Evolutionary conservation across 2,888 invertebrate species (phyloP).

Genomic region (Agrypnus murinus): DNA sequence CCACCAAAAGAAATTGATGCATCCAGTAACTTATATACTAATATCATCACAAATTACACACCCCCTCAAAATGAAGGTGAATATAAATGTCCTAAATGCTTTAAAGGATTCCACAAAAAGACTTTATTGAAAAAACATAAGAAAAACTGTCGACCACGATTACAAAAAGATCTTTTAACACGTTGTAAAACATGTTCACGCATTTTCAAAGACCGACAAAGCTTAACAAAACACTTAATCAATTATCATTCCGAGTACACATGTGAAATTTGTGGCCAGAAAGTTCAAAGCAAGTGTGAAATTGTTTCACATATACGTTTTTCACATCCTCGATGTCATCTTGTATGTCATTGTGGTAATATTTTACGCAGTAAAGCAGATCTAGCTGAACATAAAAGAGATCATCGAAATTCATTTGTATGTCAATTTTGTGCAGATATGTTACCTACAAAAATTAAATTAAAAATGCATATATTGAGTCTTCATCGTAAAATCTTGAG

Average conservation of each 20-base stretch:
- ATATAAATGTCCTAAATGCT: conserved; percentile 74
- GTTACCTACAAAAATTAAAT: conserved; percentile 74
- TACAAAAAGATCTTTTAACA: conserved; percentile 74
- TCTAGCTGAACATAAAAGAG: conserved; percentile 72
- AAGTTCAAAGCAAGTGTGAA: conserved; percentile 74
- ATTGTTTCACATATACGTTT: conserved; percentile 76
- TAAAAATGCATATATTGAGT: conserved; percentile 76
- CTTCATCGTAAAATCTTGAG: conserved; percentile 75
- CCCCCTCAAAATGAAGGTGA: conserved; percentile 71
- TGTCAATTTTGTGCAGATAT: conserved; percentile 77
- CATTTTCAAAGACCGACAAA: conserved; percentile 75
- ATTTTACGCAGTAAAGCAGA: conserved; percentile 74
- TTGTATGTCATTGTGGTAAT: conserved; percentile 74
- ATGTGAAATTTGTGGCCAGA: conserved; percentile 74
- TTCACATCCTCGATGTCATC: conserved; percentile 73
- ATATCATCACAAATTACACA: conserved; percentile 70
- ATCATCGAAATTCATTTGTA: conserved; percentile 73
- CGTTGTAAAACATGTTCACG: conserved; percentile 75
- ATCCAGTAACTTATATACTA: conserved; percentile 68
- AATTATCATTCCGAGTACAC: conserved; percentile 74
- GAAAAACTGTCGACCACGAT: conserved; percentile 73
- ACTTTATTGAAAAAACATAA: conserved; percentile 75
- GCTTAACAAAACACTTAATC: conserved; percentile 73
- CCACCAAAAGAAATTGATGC: conserved; percentile 69
- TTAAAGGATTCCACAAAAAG: conserved; percentile 75